Evolutionary conservation across 2,888 invertebrate species (phyloP).

Genomic region (Hyalella azteca): DNA sequence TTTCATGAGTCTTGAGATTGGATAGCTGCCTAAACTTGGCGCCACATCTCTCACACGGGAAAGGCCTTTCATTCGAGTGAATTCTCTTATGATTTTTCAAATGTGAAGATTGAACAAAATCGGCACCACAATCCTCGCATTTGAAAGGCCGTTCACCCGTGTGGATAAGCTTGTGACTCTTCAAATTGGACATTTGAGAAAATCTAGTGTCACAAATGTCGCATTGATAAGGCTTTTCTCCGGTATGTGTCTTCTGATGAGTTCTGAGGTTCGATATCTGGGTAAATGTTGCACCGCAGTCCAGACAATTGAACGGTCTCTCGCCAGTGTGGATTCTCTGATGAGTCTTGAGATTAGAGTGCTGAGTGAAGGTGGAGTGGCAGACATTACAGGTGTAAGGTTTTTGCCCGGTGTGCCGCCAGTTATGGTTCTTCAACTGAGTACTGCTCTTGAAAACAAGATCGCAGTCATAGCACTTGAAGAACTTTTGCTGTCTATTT

Average conservation of each 20-base stretch:
- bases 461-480: conserved; percentile 49
- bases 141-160: conserved; percentile 56
- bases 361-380: conserved; percentile 55
- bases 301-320: conserved; percentile 51
- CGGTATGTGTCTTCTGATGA: conserved; percentile 56
- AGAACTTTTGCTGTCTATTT: conserved; percentile 44
- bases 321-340: conserved; percentile 57
- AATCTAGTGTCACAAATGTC: conserved; percentile 55
- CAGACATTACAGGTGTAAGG: conserved; percentile 55
- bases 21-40: conserved; percentile 56
- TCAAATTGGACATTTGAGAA: conserved; percentile 56
- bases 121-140: conserved; percentile 53
- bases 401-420: conserved; percentile 56
- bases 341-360: conserved; percentile 56
- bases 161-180: conserved; percentile 56
- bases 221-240: conserved; percentile 57
- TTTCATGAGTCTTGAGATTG: conserved; percentile 57
- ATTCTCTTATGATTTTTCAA: conserved; percentile 55
- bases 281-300: conserved; percentile 56
- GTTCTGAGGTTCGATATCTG: conserved; percentile 56
- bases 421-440: conserved; percentile 55
- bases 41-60: conserved; percentile 55
- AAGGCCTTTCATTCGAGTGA: conserved; percentile 55
- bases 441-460: conserved; percentile 52
- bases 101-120: conserved; percentile 56